Base-by-base conservation (phyloP, 2,797 vertebrate genomes). In the Clarias laeviceps region DNA sequence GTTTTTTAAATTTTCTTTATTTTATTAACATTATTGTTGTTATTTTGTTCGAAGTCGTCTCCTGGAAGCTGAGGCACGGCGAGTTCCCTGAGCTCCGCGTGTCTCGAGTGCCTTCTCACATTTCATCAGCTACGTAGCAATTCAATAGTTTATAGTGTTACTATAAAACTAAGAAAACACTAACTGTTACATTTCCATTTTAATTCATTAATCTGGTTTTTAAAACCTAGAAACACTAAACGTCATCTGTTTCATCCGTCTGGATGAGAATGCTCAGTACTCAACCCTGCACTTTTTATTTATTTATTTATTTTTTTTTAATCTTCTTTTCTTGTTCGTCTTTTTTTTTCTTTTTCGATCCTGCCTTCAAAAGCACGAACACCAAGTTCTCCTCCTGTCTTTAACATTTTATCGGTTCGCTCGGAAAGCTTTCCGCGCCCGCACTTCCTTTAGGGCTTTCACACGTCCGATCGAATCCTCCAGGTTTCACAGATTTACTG, bases 401-500 rank as follows among this genome's bases (percentile, higher is more conserved):
- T 17, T 27, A 15, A 14, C 29, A 3, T 68, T 40, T 79, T 8
- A 45, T 61, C 4, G 24, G 34, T 50, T 50, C 12, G 7, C 45
- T 62, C 62, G 0, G 17, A 80, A 80, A 65, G 61, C 61, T 65
- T 29, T 40, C 8, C 1, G 29, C n/a, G 5, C 15, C 40, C 62
- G 11, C n/a, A 32, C 7, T 27, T 37, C 29, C 45, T 78, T 56
- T 61, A 61, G 34, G 74, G 65, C 7, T 84, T 69, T 69, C 45
- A 29, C 22, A 40, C 11, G 11, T 79, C 20, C 6, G 65, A 57
- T 70, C 15, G 20, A 72, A 59, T 72, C 66, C 56, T 62, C 81
- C 54, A 29, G 77, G 34, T 79, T 79, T 79, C n/a, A 29, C 80
- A 69, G 56, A 72, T 70, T 77, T 84, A 68, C 62, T 78, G 72